Base-by-base conservation (phyloP, 2,113 vertebrate species). In the Sitta europaea region DNA sequence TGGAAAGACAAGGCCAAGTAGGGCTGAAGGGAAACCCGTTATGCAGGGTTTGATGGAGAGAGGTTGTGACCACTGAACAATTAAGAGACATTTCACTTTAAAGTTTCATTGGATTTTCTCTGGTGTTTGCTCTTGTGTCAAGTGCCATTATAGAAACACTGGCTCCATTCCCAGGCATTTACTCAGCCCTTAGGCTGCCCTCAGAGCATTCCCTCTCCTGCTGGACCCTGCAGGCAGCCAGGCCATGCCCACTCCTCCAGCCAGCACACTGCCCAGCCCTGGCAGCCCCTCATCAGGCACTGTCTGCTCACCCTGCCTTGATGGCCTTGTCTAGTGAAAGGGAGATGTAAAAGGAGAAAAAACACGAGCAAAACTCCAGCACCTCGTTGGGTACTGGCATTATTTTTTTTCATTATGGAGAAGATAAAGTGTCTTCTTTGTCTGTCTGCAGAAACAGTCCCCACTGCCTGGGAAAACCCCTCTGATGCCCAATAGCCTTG, bases 261-360 rank as follows among this genome's bases (percentile, higher is more conserved):
- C 10, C 9, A 27, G 10, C 2, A 1, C 8, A 2, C 25, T 27
- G 75, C 85, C 3, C 1, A 57, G 61, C 61, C 43, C 79, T 43
- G 14, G 0, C 4, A 1, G 33, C 19, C 45, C 11, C 40, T 42
- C 12, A 0, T 10, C 2, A 1, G 11, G 14, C 71, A 24, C 1
- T 10, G 11, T 12, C 17, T 1, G 1, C 45, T 21, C 9, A 22
- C n/a, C 21, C 31, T 21, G 18, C 43, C 36, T 19, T 16, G 31
- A 15, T 33, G 33, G 33, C 47, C 59, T 76, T 31, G 7, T 20
- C 50, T 28, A 61, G 18, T 1, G 3, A 65, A 68, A 80, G 31
- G 13, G 20, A 92, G 35, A 55, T 14, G 8, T 5, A 21, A 55
- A 40, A 33, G 15, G 16, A 48, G 23, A 1, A 7, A 23, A 25